Base-by-base conservation (phyloP, 2,888 invertebrate species). In the Cheilosia impressa region DNA sequence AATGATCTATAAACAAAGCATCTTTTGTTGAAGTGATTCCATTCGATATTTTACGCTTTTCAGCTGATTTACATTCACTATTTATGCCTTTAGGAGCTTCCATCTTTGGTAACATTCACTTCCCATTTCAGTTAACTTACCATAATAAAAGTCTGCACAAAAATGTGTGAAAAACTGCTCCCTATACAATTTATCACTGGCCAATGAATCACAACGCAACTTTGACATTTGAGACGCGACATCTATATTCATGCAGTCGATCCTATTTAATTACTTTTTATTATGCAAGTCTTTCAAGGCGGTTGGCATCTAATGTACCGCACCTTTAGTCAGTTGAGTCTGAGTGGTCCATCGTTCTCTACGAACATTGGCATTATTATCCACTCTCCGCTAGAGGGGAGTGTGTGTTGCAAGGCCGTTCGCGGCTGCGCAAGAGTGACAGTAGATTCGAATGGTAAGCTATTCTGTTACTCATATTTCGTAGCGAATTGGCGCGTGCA, bases 231-330 rank as follows among this genome's bases (percentile, higher is more conserved):
- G 72, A 83, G 78, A 83, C 71, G 43, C 55, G 9, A 15, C 43
- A 24, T 68, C 24, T 55, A 22, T 66, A 53, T 53, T 17, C 27
- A 43, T 66, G 13, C 15, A 31, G 6, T 2, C 38, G 75, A 57
- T 73, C 47, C 55, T 68, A 77, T 78, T 83, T 78, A 83, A 83
- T 71, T 78, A 72, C 15, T 55, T 62, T 38, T 62, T 31, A 38
- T 83, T 83, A 78, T 73, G 78, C 78, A 78, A 83, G 58, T 83
- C 78, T 78, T 83, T 58, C 83, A 83, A 83, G 83, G 83, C 62
- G 78, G 41, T 62, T 78, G 24, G 60, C 55, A 71, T 52, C 77
- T 62, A 52, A 65, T 27, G 27, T 45, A 68, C 66, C 63, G 68
- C 83, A 73, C 55, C 78, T 68, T 5, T 31, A n/a, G 43, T 62